Base-by-base conservation (phyloP, 1,140 invertebrate species). In the Cheumatopsyche charites region DNA sequence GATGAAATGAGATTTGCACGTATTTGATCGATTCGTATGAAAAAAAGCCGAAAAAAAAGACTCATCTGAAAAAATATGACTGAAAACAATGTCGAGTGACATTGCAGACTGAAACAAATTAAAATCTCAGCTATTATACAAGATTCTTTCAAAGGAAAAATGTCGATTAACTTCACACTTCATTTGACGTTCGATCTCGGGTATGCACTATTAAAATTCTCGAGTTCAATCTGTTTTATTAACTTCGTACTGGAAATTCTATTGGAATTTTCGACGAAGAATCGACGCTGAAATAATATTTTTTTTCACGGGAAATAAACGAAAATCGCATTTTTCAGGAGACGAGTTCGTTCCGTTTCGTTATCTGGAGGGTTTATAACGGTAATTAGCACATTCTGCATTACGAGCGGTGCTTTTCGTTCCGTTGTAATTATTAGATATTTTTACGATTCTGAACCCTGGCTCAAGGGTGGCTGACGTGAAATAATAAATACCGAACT, bases 171-270 rank as follows among this genome's bases (percentile, higher is more conserved):
- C 21, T 58, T 58, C 55, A 58, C 55, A 58, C 55, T 58, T 58
- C 55, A 58, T 58, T 58, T 58, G 21, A 12, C 21, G 55, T 58
- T 58, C 55, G 25, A 58, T 58, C 55, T 25, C 55, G 55, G 23
- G 21, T 23, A 26, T 25, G 25, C 55, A 58, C 55, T 26, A 58
- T 58, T 58, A 58, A 58, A 17, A 58, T 58, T 58, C 55, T 19
- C 19, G 47, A n/a, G 55, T 58, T 58, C 55, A 19, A 58, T 58
- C 55, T 58, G 55, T 58, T 58, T 58, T 58, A 58, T 26, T 58
- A 58, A 25, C 55, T 58, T 58, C 21, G 29, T 36, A n/a, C 2
- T 13, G 21, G 11, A 26, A n/a, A 26, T 12, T 58, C 13, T 58
- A 58, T 58, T 23, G 55, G 19, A 25, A 25, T 23, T 19, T 58